Percentiles rank a stretch among this genome's conserved stretches.
Evolutionary conservation across 2,797 vertebrate genomes (phyloP).

Genomic region (Scyliorhinus canicula): DNA sequence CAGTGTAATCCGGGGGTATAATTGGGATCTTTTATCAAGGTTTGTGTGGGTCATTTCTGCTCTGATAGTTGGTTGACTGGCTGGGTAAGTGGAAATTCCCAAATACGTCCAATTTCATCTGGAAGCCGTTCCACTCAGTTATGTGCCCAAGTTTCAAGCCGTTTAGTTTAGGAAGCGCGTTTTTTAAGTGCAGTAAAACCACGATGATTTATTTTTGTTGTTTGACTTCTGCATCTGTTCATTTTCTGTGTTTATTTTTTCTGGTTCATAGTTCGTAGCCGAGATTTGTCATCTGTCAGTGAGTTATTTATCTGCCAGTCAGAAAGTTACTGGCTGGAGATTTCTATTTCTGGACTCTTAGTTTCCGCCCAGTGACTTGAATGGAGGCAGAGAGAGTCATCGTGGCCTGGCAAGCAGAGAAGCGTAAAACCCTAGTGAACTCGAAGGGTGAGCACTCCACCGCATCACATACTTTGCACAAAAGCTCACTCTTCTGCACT

Average conservation of each 20-base stretch:
- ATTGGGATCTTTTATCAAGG: background rate
- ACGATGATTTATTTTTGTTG: background rate
- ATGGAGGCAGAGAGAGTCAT: background rate
- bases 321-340: background rate
- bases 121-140: background rate
- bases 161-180: background rate
- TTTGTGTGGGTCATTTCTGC: background rate
- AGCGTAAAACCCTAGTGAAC: background rate
- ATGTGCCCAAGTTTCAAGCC: background rate
- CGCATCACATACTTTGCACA: background rate
- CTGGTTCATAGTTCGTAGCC: background rate
- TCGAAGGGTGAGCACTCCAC: background rate
- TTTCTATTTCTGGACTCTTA: background rate
- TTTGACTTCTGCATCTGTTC: background rate
- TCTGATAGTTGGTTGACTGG: background rate
- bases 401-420: background rate
- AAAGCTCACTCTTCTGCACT: constrained; percentile 2
- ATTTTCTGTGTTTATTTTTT: background rate
- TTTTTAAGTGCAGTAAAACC: background rate
- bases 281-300: background rate
- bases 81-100: background rate
- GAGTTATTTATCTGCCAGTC: background rate
- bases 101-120: too few relatives aligned
- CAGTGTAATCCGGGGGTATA: background rate
- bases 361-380: background rate